Conservation (phyloP, 64 coral and sea anemone species). For the Exaiptasia diaphana region DNA sequence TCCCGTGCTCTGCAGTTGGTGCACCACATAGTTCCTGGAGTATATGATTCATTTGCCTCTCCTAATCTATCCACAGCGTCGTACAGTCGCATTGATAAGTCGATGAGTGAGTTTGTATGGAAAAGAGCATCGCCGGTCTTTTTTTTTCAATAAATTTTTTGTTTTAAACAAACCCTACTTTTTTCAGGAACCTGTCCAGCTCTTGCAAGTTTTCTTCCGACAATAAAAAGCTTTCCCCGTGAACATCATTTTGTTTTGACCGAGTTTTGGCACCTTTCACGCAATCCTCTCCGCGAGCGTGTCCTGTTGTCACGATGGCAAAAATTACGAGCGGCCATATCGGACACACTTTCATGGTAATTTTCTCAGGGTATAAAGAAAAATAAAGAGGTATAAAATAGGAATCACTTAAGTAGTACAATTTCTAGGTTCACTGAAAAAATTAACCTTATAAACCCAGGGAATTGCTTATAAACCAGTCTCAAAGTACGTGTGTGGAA, state of each 20-base stretch:
- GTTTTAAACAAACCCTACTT: not conserved
- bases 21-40: conserved; percentile 23
- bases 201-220: not conserved
- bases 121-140: conserved; percentile 13
- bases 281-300: not conserved
- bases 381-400: too few relatives aligned
- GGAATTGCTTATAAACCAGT: too few relatives aligned
- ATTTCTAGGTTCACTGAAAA: too few relatives aligned
- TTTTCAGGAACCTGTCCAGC: not conserved
- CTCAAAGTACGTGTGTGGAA: too few relatives aligned
- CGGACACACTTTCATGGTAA: conserved; percentile 1
- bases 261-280: not conserved
- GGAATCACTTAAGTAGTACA: too few relatives aligned
- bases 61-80: not conserved
- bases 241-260: not conserved
- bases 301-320: not conserved
- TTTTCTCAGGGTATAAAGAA: not conserved
- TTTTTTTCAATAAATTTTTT: not conserved
- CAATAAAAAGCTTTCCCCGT: not conserved
- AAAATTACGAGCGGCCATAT: not conserved
- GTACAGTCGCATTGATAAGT: not conserved
- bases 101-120: not conserved
- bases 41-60: not conserved
- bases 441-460: too few relatives aligned
- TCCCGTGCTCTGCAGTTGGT: not conserved